A percentile compares a stretch with the other conserved stretches of the same genome.
Evolutionary conservation across 2,888 invertebrate genomes (phyloP).

Genomic region (Cactoblastis cactorum): DNA sequence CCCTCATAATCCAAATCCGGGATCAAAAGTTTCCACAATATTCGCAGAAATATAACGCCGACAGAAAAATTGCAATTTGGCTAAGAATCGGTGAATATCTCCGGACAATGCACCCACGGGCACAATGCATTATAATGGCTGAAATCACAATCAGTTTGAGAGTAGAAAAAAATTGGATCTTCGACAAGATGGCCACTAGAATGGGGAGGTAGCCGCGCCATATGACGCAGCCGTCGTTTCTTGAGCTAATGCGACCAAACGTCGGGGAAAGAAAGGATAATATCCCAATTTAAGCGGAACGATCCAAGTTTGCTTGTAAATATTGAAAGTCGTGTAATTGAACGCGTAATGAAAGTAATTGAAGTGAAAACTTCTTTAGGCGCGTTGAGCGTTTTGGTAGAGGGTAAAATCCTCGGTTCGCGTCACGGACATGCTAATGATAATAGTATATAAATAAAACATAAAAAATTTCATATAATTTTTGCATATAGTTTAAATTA

Average conservation of each 20-base stretch:
- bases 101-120: conserved; percentile 49
- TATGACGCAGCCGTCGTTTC: conserved; percentile 61
- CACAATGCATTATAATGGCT: conserved; percentile 59
- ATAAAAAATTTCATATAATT: too few relatives aligned
- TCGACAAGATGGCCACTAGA: conserved; percentile 64
- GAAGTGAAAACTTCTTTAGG: neutral
- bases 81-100: conserved; percentile 59
- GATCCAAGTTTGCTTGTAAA: conserved; percentile 16
- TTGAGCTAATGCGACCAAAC: conserved; percentile 45
- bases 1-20: conserved; percentile 47
- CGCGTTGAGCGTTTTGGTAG: too few relatives aligned
- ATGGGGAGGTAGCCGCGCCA: conserved; percentile 55
- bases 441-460: too few relatives aligned
- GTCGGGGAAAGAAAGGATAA: conserved; percentile 31
- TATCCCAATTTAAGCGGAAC: conserved; percentile 22
- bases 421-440: too few relatives aligned
- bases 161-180: conserved; percentile 58
- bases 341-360: neutral
- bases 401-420: too few relatives aligned
- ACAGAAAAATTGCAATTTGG: conserved; percentile 61
- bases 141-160: conserved; percentile 65
- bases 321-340: conserved; percentile 18
- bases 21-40: conserved; percentile 50
- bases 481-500: too few relatives aligned
- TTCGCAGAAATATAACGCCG: conserved; percentile 41